Evolutionary conservation across 64 coral and sea anemone genomes (phyloP).

Genomic region (Cladopsammia gracilis): DNA sequence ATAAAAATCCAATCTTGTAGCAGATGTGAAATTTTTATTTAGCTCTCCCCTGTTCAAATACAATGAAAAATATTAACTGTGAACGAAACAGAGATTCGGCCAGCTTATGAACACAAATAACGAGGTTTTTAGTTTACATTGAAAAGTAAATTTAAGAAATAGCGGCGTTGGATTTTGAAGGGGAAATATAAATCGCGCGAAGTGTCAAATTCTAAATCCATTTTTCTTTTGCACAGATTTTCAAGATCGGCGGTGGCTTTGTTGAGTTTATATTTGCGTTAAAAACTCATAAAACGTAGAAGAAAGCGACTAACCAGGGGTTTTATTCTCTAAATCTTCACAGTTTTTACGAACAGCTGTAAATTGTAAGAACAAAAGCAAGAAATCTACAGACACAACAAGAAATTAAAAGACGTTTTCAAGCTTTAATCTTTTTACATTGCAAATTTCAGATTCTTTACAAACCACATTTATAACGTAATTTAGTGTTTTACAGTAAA

Average conservation of each 20-base stretch:
- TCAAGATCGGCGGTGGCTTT: not conserved
- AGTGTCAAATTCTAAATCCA: not conserved
- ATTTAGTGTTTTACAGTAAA: not conserved
- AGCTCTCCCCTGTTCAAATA: no score
- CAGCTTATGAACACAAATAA: no score
- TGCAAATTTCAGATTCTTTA: slow-evolving; percentile 27
- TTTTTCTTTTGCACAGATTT: not conserved
- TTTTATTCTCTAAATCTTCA: slow-evolving; percentile 1
- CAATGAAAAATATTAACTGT: no score
- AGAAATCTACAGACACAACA: not conserved
- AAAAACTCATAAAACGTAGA: not conserved
- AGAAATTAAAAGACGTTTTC: not conserved
- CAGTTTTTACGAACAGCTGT: not conserved
- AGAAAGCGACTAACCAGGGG: not conserved
- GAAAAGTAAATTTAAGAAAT: no score
- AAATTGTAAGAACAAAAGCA: not conserved
- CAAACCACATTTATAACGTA: not conserved
- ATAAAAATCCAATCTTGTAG: no score
- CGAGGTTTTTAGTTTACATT: no score
- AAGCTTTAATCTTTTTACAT: slow-evolving; percentile 6
- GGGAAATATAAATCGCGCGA: not conserved
- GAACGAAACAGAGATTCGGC: no score
- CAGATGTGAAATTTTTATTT: no score
- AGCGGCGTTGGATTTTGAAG: not conserved
- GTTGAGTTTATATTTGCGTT: not conserved